These are phyloP conservation scores for Ophiodon elongatus DNA, from an alignment of 2,113 vertebrate species.

Conservation along the genomic window DNA sequence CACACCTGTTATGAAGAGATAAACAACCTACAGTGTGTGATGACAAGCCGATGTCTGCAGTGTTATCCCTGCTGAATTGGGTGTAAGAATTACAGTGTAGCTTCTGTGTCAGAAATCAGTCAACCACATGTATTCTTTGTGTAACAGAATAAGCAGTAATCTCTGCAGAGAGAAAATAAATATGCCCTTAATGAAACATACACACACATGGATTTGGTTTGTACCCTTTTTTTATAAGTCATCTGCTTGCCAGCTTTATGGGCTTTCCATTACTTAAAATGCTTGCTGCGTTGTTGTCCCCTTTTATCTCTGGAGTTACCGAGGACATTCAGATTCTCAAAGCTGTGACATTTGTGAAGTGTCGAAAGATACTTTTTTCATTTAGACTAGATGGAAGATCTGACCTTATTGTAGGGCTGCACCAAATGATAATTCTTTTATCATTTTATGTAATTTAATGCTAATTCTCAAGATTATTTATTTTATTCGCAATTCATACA, in stretches of 20 bases:
- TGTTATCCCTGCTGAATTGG: slow-evolving; percentile 46
- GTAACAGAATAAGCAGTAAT: slow-evolving; percentile 12
- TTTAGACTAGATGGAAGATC: slow-evolving; percentile 18
- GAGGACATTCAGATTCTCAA: slow-evolving; percentile 15
- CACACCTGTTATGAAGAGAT: slow-evolving; percentile 54
- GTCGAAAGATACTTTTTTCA: neutral
- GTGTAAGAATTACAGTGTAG: slow-evolving; percentile 22
- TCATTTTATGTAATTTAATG: neutral
- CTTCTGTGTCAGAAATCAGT: slow-evolving; percentile 41
- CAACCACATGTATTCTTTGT: slow-evolving; percentile 27
- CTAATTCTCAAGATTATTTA: neutral
- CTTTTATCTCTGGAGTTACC: slow-evolving; percentile 7
- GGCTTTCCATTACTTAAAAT: slow-evolving; percentile 20
- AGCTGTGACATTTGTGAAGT: slow-evolving; percentile 25
- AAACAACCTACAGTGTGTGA: slow-evolving; percentile 21
- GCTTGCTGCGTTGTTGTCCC: neutral
- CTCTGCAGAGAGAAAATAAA: slow-evolving; percentile 2
- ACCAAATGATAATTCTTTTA: neutral
- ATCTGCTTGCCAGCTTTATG: slow-evolving; percentile 4
- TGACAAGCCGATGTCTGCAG: slow-evolving; percentile 40
- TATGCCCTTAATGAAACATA: slow-evolving; percentile 2
- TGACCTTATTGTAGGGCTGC: neutral
- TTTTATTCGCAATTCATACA: neutral
- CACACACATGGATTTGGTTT: neutral
- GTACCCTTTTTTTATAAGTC: neutral